phyloP scores from a whole-genome alignment of 2,888 invertebrate genomes.

The Gymnoscelis rufifasciata region DNA sequence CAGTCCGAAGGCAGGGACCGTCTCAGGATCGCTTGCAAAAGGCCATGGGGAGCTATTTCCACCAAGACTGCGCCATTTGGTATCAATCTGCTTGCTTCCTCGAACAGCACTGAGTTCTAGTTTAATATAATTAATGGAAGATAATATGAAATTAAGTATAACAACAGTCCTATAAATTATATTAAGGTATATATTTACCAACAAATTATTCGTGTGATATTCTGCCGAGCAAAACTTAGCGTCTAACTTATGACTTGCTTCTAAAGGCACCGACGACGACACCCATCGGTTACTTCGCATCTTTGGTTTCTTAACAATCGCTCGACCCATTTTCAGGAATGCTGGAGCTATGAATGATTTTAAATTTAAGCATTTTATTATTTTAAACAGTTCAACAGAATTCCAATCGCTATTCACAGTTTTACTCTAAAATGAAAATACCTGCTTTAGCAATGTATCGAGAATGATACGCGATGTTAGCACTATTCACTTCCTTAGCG shows the following conservation, averaged over 20 bases:
- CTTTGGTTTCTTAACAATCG: slow-evolving; percentile 61
- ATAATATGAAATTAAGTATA: too few relatives aligned
- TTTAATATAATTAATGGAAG: too few relatives aligned
- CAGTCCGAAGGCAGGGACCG: slow-evolving; percentile 82
- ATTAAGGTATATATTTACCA: background rate
- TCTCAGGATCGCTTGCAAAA: slow-evolving; percentile 92
- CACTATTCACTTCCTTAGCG: slow-evolving; percentile 77
- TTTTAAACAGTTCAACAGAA: too few relatives aligned
- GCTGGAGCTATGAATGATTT: too few relatives aligned
- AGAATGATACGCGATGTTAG: slow-evolving; percentile 94
- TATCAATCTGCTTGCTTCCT: slow-evolving; percentile 87
- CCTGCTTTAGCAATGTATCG: slow-evolving; percentile 85
- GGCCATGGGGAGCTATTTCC: slow-evolving; percentile 94
- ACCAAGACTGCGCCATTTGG: slow-evolving; percentile 89
- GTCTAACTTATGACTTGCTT: slow-evolving; percentile 41
- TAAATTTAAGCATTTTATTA: too few relatives aligned
- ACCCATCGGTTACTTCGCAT: slow-evolving; percentile 87
- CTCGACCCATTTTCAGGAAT: slow-evolving; percentile 10
- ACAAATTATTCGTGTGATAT: background rate
- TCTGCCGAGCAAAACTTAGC: slow-evolving; percentile 81
- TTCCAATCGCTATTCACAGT: too few relatives aligned
- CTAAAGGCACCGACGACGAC: slow-evolving; percentile 86
- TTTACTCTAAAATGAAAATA: slow-evolving; percentile 26
- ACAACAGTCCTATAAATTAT: too few relatives aligned
- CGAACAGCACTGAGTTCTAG: slow-evolving; percentile 85